Conservation (phyloP, 2,113 vertebrate genomes). For the Podilymbus podiceps region DNA sequence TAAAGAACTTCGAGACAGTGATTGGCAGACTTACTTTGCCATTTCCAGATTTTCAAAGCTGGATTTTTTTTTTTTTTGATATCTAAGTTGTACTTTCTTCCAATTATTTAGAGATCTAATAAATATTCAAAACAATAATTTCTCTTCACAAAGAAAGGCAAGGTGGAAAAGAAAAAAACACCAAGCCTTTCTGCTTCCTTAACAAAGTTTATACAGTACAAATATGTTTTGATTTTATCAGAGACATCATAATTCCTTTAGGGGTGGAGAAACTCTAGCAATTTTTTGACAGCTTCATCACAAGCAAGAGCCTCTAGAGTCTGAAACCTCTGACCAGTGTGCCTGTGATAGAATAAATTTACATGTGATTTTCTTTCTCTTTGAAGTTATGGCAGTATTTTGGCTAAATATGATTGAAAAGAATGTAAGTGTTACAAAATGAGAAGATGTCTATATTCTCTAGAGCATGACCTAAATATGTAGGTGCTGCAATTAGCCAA, state of each 20-base stretch:
- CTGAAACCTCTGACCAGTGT: constrained; percentile 48
- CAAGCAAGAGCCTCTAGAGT: constrained; percentile 20
- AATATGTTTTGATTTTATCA: constrained; percentile 41
- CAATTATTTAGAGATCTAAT: neutral
- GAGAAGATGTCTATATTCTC: constrained; percentile 12
- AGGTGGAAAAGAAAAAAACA: neutral
- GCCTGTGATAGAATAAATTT: constrained; percentile 69
- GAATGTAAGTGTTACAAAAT: constrained; percentile 17
- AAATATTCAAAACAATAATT: constrained; percentile 38
- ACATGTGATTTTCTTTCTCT: constrained; percentile 50
- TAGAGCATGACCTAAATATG: neutral
- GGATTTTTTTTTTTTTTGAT: neutral
- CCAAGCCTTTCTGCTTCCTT: constrained; percentile 5
- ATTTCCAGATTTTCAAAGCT: neutral
- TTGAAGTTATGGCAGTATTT: constrained; percentile 54
- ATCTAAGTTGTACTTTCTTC: neutral
- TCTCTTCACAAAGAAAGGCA: neutral
- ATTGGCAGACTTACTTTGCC: neutral
- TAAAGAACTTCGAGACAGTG: neutral
- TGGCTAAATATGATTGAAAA: constrained; percentile 42
- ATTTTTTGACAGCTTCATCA: constrained; percentile 52
- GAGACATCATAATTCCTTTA: constrained; percentile 29
- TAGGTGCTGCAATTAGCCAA: constrained; percentile 8
- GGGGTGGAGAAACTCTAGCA: neutral
- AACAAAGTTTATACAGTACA: constrained; percentile 2